Evolutionary conservation across 2,888 invertebrate genomes (phyloP).

Genomic region (Caenorhabditis sulstoni): DNA sequence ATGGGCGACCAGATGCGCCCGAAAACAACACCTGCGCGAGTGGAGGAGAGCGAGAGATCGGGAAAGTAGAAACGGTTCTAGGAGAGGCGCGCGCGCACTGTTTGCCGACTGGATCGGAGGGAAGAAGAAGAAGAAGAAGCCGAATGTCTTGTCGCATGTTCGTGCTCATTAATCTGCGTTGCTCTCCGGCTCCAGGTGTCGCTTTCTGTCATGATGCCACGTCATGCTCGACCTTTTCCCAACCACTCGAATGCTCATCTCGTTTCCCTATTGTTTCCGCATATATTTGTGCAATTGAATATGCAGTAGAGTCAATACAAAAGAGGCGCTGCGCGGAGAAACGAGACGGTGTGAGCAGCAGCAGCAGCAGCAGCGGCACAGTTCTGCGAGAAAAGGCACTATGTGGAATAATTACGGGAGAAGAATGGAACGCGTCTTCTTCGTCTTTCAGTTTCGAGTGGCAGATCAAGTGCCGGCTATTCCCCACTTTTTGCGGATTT

Average conservation of each 20-base stretch:
- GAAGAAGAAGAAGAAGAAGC: not conserved
- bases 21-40: slow-evolving; percentile 19
- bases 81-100: slow-evolving; percentile 15
- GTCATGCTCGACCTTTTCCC: slow-evolving; percentile 16
- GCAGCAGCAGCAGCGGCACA: too few relatives aligned
- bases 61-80: slow-evolving; percentile 38
- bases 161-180: slow-evolving; percentile 5
- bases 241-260: slow-evolving; percentile 36
- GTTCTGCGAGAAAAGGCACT: not conserved
- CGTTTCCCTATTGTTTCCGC: slow-evolving; percentile 21
- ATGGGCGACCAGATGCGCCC: not conserved
- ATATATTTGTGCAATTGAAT: slow-evolving; percentile 47
- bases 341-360: not conserved
- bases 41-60: slow-evolving; percentile 22
- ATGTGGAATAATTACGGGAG: not conserved
- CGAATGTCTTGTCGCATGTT: slow-evolving; percentile 21
- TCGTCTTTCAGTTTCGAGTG: too few relatives aligned
- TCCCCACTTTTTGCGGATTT: slow-evolving; percentile 27
- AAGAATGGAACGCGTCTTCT: slow-evolving; percentile 11
- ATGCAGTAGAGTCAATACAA: slow-evolving; percentile 42
- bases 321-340: not conserved
- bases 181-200: slow-evolving; percentile 23
- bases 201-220: slow-evolving; percentile 15
- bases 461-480: slow-evolving; percentile 20
- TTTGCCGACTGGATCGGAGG: slow-evolving; percentile 47